Conservation (phyloP, 2,113 vertebrate species). For the Albula glossodonta region DNA sequence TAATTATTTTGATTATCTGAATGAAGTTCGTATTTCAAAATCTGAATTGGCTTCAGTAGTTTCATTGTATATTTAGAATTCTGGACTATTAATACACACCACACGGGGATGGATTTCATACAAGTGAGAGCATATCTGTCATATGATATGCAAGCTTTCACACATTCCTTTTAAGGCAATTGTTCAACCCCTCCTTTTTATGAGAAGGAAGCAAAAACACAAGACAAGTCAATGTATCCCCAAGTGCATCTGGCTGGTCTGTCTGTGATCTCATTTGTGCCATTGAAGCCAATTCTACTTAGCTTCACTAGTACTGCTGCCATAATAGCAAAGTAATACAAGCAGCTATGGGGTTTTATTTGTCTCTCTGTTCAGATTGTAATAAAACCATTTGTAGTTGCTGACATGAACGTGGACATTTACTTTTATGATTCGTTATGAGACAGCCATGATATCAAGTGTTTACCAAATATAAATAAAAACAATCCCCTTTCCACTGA, state of each 20-base stretch:
- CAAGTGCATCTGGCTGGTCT: neutral
- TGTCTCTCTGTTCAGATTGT: neutral
- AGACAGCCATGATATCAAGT: neutral
- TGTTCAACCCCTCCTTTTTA: neutral
- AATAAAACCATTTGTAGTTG: neutral
- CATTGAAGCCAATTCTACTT: neutral
- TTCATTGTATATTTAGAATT: neutral
- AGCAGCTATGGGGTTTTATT: neutral
- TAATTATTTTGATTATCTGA: neutral
- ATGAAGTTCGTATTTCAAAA: neutral
- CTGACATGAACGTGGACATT: neutral
- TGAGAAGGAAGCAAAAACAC: neutral
- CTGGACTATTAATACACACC: neutral
- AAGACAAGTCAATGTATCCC: neutral
- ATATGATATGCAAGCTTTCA: neutral
- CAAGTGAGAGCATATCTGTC: neutral
- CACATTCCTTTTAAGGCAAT: neutral
- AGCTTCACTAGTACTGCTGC: neutral
- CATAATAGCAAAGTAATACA: neutral
- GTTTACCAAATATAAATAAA: neutral
- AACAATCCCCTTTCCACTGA: neutral
- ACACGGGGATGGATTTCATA: neutral
- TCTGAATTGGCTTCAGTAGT: too few relatives aligned
- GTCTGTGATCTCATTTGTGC: constrained; percentile 12
- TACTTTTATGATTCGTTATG: neutral